phyloP scores from a whole-genome alignment of 2,888 invertebrate species.

The Volucella inflata region DNA sequence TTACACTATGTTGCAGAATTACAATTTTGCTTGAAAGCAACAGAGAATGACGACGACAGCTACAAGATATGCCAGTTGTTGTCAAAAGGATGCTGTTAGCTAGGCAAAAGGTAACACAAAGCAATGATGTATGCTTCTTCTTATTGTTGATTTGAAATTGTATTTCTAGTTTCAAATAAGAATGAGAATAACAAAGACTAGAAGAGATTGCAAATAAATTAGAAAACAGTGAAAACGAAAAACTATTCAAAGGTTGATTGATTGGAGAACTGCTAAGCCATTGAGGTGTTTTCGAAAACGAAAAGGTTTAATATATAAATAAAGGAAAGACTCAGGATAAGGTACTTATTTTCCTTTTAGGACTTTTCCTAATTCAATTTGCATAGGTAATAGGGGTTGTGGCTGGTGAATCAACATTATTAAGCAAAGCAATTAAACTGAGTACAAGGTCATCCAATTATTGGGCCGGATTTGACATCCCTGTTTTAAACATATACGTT shows the following conservation, averaged over 20 bases:
- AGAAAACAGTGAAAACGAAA: conserved; percentile 35
- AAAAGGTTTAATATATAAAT: too few relatives aligned
- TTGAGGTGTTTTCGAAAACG: neutral
- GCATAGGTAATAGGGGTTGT: too few relatives aligned
- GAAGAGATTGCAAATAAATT: conserved; percentile 39
- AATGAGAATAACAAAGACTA: neutral
- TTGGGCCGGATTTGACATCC: too few relatives aligned
- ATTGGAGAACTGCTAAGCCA: conserved; percentile 8
- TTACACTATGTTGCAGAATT: conserved; percentile 66
- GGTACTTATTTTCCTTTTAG: too few relatives aligned
- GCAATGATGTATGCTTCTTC: conserved; percentile 33
- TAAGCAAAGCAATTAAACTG: too few relatives aligned
- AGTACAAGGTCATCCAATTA: too few relatives aligned
- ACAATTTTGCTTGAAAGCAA: conserved; percentile 62
- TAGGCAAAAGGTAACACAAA: neutral
- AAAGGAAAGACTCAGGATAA: too few relatives aligned
- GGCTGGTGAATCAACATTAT: too few relatives aligned
- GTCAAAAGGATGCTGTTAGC: conserved; percentile 35
- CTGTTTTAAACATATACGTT: too few relatives aligned
- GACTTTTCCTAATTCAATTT: too few relatives aligned
- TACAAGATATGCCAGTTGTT: conserved; percentile 42
- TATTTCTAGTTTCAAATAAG: conserved; percentile 17
- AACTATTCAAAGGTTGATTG: conserved; percentile 29
- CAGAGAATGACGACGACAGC: conserved; percentile 30
- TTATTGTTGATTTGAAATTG: conserved; percentile 25